Evolutionary conservation across 2,888 invertebrate genomes (phyloP), one percentile per base, ranked within the genome.

Genomic region (Clistopyga incitator): DNA sequence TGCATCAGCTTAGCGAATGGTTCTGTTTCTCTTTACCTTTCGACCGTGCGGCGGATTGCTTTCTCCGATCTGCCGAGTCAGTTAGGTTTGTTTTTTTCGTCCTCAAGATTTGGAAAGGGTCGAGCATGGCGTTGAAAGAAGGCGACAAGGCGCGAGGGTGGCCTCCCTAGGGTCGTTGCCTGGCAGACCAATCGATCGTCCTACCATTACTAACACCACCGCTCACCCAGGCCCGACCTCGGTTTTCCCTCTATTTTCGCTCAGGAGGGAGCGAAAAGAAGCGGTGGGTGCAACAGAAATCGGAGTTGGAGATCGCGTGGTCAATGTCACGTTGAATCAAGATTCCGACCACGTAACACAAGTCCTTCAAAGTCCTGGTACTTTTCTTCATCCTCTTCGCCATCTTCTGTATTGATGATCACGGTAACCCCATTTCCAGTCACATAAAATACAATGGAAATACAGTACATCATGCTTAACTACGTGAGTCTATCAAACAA

Each of bases 331-430:
- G 65, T 56, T 56, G 54, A 20, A 77, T 72, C 77, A 67, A 72
- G 72, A 77, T 81, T 81, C 67, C 47, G 45, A 20, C 67, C 77
- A 77, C 81, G 81, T 77, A 77, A 77, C 59, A 25, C 47, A 45
- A 71, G 52, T 29, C 34, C 54, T 47, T 54, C 47, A 45, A 64
- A 42, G 20, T 64, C 18, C 38, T 64, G 20, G 4, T 20, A 64
- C 64, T 64, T 38, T 64, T 64, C 59, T 18, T 38, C 13, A 20
- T 64, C 42, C 38, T 64, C 64, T 18, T 61, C 10, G n/a, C 38
- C n/a, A 1, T 38, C 61, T 61, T 59, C 29, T 59, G 6, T 59
- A 29, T 54, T 23, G 11, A 23, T 13, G 54, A 54, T 20, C 15
- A 54, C 23, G 23, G 54, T 56, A 11, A 25, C 0, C 56, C 56